Conservation (phyloP, 2,113 vertebrate species). For the Corvus hawaiiensis region DNA sequence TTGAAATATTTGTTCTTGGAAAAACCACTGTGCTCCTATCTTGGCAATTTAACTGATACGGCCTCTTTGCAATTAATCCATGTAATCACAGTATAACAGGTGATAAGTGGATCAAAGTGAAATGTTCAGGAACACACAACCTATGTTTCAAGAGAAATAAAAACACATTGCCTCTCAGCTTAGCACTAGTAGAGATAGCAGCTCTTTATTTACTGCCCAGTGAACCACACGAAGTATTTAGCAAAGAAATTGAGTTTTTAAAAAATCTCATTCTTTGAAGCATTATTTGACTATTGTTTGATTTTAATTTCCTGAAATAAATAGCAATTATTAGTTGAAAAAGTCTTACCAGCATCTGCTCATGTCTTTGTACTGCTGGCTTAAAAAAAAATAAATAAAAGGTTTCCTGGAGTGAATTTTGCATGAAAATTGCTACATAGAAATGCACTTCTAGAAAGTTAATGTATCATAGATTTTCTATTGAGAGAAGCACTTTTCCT, state of each 20-base stretch:
- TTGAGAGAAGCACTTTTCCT: not conserved
- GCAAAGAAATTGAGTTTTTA: not conserved
- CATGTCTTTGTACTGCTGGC: not conserved
- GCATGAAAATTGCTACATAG: not conserved
- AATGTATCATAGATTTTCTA: not conserved
- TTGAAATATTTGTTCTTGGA: constrained; percentile 25
- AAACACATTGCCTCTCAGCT: constrained; percentile 4
- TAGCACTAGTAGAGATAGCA: not conserved
- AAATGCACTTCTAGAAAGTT: not conserved
- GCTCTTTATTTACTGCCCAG: not conserved
- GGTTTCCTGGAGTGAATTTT: not conserved
- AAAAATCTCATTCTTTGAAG: not conserved
- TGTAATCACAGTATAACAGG: constrained; percentile 55
- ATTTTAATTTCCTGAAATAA: not conserved
- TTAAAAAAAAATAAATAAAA: not conserved
- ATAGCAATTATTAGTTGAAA: not conserved
- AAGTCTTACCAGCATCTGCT: not conserved
- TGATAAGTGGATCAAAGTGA: constrained; percentile 42
- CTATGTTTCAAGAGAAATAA: constrained; percentile 35
- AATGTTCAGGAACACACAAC: constrained; percentile 3
- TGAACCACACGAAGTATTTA: constrained; percentile 4
- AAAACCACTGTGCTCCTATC: not conserved
- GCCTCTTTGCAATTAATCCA: constrained; percentile 42
- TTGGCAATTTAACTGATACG: constrained; percentile 23
- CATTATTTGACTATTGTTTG: not conserved